Conservation (phyloP, 2,888 invertebrate species). For the Operophtera brumata region DNA sequence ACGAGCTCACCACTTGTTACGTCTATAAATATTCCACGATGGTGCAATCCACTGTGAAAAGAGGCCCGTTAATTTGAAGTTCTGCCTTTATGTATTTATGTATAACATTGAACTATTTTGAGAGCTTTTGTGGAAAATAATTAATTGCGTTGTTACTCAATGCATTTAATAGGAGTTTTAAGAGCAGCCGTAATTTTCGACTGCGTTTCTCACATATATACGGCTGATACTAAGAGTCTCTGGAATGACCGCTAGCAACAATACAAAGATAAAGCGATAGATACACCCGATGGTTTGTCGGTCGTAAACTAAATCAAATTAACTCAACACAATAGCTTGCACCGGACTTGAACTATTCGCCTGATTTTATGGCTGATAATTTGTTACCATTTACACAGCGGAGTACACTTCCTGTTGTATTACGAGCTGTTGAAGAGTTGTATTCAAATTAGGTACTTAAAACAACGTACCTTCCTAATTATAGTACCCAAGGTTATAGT, state of each 20-base stretch:
- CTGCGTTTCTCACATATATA: neutral
- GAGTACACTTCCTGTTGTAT: constrained; percentile 26
- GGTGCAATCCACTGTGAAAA: no score
- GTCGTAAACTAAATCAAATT: constrained; percentile 38
- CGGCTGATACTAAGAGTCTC: neutral
- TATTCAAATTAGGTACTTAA: constrained; percentile 19
- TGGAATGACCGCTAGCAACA: constrained; percentile 14
- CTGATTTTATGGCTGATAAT: constrained; percentile 31
- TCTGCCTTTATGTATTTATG: no score
- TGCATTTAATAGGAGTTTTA: no score
- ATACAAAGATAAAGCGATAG: constrained; percentile 27
- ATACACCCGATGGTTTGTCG: constrained; percentile 33
- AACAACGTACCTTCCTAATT: constrained; percentile 7
- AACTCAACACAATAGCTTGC: constrained; percentile 30
- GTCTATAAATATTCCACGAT: no score
- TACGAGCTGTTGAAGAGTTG: constrained; percentile 21
- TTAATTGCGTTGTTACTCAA: no score
- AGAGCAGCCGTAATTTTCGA: no score
- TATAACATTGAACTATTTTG: no score
- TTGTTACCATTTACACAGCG: constrained; percentile 31
- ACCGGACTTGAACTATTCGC: constrained; percentile 31
- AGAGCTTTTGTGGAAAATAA: no score
- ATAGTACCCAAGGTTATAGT: neutral
- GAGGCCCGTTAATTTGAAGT: no score
- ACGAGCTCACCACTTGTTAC: no score